Conservation (phyloP, 2,888 invertebrate species). For the Hirtodrosophila duncani region DNA sequence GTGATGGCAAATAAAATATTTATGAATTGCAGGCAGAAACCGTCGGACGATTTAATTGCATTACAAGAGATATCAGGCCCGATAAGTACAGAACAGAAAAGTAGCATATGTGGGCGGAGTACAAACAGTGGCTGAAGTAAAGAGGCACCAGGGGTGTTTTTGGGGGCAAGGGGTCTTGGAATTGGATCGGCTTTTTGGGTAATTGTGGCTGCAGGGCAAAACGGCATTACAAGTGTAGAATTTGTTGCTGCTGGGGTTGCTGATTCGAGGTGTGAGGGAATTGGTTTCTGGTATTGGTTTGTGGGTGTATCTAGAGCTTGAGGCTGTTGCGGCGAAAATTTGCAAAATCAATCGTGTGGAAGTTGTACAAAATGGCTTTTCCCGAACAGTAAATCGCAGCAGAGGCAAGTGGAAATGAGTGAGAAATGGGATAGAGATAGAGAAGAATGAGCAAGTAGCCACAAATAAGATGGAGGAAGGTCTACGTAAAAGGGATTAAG, state of each 20-base stretch:
- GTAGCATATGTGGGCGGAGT: slow-evolving; percentile 21
- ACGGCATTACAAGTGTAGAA: slow-evolving; percentile 57
- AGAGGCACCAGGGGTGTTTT: too few species aligned
- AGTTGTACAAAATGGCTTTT: slow-evolving; percentile 70
- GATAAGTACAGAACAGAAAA: slow-evolving; percentile 44
- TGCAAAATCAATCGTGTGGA: slow-evolving; percentile 72
- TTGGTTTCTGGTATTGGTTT: not conserved
- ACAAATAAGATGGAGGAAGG: not conserved
- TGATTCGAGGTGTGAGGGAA: slow-evolving; percentile 10
- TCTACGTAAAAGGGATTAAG: too few species aligned
- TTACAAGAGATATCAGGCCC: slow-evolving; percentile 50
- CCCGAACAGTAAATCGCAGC: slow-evolving; percentile 54
- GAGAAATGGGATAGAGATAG: slow-evolving; percentile 13
- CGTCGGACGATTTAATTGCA: slow-evolving; percentile 57
- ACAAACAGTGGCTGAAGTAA: too few species aligned
- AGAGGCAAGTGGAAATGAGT: slow-evolving; percentile 23
- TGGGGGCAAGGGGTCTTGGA: slow-evolving; percentile 16
- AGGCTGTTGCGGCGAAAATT: slow-evolving; percentile 62
- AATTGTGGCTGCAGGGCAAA: slow-evolving; percentile 67
- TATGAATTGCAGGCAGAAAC: slow-evolving; percentile 58
- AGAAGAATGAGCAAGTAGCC: not conserved
- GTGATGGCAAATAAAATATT: slow-evolving; percentile 65
- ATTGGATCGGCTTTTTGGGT: slow-evolving; percentile 63
- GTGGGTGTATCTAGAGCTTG: slow-evolving; percentile 11
- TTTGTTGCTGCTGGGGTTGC: slow-evolving; percentile 25